Evolutionary conservation across 2,797 vertebrate species (phyloP).

Genomic region (Harpagifer antarcticus): DNA sequence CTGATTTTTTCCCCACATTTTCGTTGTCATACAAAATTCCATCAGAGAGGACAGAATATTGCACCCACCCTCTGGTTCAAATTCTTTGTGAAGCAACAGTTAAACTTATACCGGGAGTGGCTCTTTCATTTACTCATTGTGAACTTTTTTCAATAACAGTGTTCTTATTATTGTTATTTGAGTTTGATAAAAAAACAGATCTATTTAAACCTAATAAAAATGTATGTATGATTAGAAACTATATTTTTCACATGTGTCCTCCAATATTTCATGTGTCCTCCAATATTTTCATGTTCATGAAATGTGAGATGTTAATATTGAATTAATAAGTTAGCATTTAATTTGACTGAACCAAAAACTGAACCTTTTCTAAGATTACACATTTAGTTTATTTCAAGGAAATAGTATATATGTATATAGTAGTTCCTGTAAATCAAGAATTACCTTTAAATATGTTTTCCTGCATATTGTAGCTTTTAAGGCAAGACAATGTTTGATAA

Average conservation of each 20-base stretch:
- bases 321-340: not conserved
- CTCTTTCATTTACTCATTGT: not conserved
- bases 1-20: not conserved
- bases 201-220: too few relatives aligned
- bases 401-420: not conserved
- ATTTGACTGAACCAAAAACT: not conserved
- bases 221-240: not conserved
- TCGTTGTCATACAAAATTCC: not conserved
- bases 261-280: not conserved
- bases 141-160: too few relatives aligned
- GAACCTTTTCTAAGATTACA: not conserved
- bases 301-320: not conserved
- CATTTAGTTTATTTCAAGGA: not conserved
- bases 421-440: not conserved
- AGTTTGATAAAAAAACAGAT: not conserved
- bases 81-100: too few relatives aligned
- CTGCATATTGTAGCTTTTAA: not conserved
- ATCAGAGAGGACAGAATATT: not conserved
- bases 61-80: too few relatives aligned
- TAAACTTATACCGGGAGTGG: not conserved
- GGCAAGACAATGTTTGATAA: not conserved
- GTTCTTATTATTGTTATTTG: not conserved
- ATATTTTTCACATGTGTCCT: not conserved
- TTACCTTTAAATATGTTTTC: not conserved
- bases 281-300: constrained; percentile 3